Conservation (phyloP, 1,140 invertebrate species). For the Drepana arcuata region DNA sequence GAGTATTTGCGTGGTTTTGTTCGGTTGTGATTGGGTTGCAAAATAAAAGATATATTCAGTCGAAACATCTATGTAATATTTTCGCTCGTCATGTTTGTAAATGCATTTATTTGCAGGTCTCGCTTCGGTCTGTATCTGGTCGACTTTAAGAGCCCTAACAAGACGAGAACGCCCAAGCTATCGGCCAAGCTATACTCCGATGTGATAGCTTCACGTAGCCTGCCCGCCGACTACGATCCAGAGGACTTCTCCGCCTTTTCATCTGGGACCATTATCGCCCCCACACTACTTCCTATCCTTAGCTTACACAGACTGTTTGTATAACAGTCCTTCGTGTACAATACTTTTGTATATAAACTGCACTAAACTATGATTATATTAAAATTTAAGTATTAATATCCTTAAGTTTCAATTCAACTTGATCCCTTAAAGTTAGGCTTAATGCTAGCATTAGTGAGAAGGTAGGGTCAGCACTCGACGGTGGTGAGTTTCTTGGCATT, state of each 20-base stretch:
- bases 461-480: slow-evolving; percentile 49
- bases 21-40: no score
- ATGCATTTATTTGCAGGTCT: slow-evolving; percentile 74
- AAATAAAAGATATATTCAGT: slow-evolving; percentile 53
- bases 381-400: slow-evolving; percentile 25
- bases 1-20: no score
- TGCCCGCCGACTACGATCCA: slow-evolving; percentile 56
- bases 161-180: slow-evolving; percentile 80
- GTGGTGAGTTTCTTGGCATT: slow-evolving; percentile 60
- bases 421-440: slow-evolving; percentile 52
- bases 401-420: slow-evolving; percentile 55
- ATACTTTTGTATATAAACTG: slow-evolving; percentile 41
- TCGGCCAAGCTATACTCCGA: slow-evolving; percentile 75
- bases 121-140: slow-evolving; percentile 84
- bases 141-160: slow-evolving; percentile 79
- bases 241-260: slow-evolving; percentile 64
- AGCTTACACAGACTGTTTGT: slow-evolving; percentile 40
- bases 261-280: slow-evolving; percentile 23
- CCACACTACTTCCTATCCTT: slow-evolving; percentile 35
- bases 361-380: slow-evolving; percentile 45
- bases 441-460: slow-evolving; percentile 31
- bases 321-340: slow-evolving; percentile 22
- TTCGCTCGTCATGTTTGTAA: slow-evolving; percentile 65
- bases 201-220: slow-evolving; percentile 43
- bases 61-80: slow-evolving; percentile 50